Base-by-base conservation (phyloP, 2,888 invertebrate genomes). In the Drosophila limbata region DNA sequence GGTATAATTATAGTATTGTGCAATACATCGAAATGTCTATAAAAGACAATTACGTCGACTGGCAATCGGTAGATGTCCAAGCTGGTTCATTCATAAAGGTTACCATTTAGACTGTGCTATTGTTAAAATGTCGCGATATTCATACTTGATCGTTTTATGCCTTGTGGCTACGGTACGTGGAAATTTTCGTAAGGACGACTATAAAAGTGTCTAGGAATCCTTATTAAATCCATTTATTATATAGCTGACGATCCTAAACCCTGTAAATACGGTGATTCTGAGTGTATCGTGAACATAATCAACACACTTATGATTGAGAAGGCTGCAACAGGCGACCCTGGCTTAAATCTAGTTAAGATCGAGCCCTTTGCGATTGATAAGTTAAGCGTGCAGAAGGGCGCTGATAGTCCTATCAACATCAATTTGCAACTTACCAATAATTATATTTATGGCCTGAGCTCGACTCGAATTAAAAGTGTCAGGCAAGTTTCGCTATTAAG, bases 211-310 rank as follows among this genome's bases (percentile, higher is more conserved):
- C 8, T 47, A 9, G 13, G 13, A 19, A 39, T 39, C 10, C 1
- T 9, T 15, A 15, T 13, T 25, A 17, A 25, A 13, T 17, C 9
- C 4, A 4, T 13, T 5, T 17, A 17, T 35, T 11, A 17, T 13
- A 21, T 28, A 86, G 86, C 86, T 5, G 48, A 69, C 19, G 77
- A 83, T 45, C 83, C 84, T 0, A 80, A 81, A 21, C 86, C 83
- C 19, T 86, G 86, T 40, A 80, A 74, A 65, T 75, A 76, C 50
- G 81, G 68, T 10, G 80, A 86, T 10, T 35, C 15, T n/a, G 15
- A 73, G 69, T 61, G 33, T 59, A 69, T 37, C 37, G 45, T 17
- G 59, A 65, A 35, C 52, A 31, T 37, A 0, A 48, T 73, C 2
- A 68, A 83, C 25, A 69, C 69, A 52, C 66, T 78, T 53, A 15